Percentiles rank a stretch among this genome's conserved stretches.
Conservation (phyloP, 2,888 invertebrate genomes). For the Drosophila mercatorum region DNA sequence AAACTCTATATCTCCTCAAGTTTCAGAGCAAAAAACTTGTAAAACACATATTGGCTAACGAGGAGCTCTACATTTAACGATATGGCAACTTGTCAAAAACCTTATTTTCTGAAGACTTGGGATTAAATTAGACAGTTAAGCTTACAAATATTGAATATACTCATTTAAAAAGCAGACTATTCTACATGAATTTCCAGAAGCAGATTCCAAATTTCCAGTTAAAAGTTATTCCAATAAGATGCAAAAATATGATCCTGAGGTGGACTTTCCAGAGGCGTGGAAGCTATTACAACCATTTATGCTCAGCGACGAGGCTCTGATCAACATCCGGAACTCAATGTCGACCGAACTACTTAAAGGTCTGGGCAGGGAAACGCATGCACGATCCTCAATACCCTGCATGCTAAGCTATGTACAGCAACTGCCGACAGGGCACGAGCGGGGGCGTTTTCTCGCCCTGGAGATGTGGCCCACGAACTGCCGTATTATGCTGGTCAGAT, state of each 20-base stretch:
- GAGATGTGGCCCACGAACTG: conserved; percentile 99
- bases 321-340: conserved; percentile 89
- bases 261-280: conserved; percentile 59
- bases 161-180: neutral
- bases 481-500: conserved; percentile 94
- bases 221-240: conserved; percentile 7
- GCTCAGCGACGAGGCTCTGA: conserved; percentile 90
- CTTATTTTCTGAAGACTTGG: no score
- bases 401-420: conserved; percentile 97
- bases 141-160: no score
- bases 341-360: conserved; percentile 91
- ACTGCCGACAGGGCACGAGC: conserved; percentile 95
- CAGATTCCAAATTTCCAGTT: neutral
- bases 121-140: no score
- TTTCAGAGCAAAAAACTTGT: no score
- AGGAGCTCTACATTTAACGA: no score
- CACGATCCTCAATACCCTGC: conserved; percentile 93
- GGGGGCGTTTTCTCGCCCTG: conserved; percentile 96
- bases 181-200: neutral
- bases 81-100: no score
- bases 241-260: conserved; percentile 42
- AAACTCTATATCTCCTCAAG: no score
- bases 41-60: no score
- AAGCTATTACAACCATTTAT: conserved; percentile 86
- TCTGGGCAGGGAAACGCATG: conserved; percentile 90